These are phyloP conservation scores for Drymodes brunneopygia DNA, from an alignment of 2,113 vertebrate genomes.

Conservation along the genomic window DNA sequence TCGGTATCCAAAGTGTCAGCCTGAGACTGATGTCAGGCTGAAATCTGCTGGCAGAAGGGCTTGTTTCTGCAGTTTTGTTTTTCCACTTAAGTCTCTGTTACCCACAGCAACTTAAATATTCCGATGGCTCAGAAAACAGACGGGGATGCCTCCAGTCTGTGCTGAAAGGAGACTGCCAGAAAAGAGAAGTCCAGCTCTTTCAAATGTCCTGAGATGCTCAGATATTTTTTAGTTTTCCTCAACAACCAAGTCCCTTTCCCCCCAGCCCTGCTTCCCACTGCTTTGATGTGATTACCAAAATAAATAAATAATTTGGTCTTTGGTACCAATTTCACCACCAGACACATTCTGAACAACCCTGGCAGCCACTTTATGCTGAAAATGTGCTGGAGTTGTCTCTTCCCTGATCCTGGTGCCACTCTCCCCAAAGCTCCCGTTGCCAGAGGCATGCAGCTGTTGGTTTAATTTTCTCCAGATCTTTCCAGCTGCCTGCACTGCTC, in stretches of 20 bases:
- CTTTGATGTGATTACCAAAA: not conserved
- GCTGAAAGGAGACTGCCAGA: not conserved
- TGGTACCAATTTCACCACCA: not conserved
- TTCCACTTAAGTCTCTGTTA: not conserved
- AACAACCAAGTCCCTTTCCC: not conserved
- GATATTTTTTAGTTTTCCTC: not conserved
- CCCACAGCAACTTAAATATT: not conserved
- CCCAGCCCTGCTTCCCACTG: rapidly evolving
- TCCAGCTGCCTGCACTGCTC: not conserved
- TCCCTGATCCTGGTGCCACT: not conserved
- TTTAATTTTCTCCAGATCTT: not conserved
- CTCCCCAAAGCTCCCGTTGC: not conserved
- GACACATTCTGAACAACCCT: not conserved
- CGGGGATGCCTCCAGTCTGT: not conserved
- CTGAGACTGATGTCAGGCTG: not conserved
- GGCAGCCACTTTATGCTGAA: not conserved
- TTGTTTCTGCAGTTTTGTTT: not conserved
- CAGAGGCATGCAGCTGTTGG: not conserved
- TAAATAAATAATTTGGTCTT: not conserved
- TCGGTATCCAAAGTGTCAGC: not conserved
- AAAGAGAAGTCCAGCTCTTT: not conserved
- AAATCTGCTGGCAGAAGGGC: not conserved
- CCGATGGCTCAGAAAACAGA: not conserved
- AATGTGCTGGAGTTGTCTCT: not conserved
- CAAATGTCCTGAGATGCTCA: not conserved